Percentiles rank a stretch among this genome's conserved stretches.
Conservation (phyloP, 2,888 invertebrate genomes). For the Netelia virgata region DNA sequence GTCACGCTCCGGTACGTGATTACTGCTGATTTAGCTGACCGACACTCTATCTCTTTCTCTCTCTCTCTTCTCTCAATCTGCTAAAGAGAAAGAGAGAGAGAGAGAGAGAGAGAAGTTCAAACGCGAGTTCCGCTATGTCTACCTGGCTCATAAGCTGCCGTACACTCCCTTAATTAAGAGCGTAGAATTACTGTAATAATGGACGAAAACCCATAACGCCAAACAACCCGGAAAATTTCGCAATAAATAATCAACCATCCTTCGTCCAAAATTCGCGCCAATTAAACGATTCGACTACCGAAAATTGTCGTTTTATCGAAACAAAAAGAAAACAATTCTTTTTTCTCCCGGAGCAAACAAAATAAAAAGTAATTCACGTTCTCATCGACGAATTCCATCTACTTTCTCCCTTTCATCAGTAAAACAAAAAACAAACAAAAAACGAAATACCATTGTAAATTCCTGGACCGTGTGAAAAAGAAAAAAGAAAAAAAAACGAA, state of each 20-base stretch:
- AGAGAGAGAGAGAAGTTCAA: conserved; percentile 16
- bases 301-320: neutral
- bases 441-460: conserved; percentile 10
- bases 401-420: conserved; percentile 7
- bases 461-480: conserved; percentile 33
- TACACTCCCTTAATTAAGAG: conserved; percentile 44
- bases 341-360: neutral
- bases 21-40: conserved; percentile 61
- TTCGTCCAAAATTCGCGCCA: neutral
- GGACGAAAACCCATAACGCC: neutral
- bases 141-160: conserved; percentile 18
- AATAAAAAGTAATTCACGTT: neutral
- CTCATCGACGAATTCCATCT: neutral
- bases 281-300: neutral
- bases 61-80: neutral
- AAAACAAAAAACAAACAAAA: neutral
- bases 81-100: conserved; percentile 15
- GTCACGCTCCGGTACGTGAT: conserved; percentile 62
- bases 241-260: neutral
- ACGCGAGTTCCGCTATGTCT: conserved; percentile 21
- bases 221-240: too few relatives aligned
- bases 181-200: neutral
- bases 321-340: neutral
- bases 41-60: neutral
- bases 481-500: conserved; percentile 18